These are phyloP conservation scores for Geococcyx californianus DNA, from an alignment of 2,113 vertebrate genomes.

Conservation along the genomic window DNA sequence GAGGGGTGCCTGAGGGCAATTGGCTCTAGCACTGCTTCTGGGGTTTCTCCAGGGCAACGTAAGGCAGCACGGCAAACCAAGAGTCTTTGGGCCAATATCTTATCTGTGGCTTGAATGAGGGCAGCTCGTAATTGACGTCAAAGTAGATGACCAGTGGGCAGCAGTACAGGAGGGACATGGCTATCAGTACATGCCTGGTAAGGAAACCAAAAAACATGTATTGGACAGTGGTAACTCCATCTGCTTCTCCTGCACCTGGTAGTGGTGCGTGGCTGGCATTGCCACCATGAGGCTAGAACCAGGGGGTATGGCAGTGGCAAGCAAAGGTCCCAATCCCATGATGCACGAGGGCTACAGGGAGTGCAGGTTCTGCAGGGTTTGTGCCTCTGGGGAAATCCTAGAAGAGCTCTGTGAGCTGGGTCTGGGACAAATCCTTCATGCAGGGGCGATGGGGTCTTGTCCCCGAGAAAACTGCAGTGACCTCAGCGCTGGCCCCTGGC, in stretches of 20 bases:
- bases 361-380: background rate
- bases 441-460: background rate
- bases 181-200: conserved; percentile 91
- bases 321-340: background rate
- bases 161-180: conserved; percentile 82
- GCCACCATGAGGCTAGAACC: background rate
- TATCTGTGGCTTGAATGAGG: conserved; percentile 79
- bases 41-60: conserved; percentile 70
- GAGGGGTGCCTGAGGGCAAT: background rate
- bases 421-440: accelerated
- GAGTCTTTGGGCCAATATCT: conserved; percentile 88
- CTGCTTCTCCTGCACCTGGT: background rate
- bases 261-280: background rate
- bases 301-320: background rate
- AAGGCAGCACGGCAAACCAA: conserved; percentile 84
- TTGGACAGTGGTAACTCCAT: background rate
- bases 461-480: no score
- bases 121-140: conserved; percentile 82
- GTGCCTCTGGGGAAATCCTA: background rate
- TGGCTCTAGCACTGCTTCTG: conserved; percentile 77
- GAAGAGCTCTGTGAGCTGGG: background rate
- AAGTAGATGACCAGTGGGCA: conserved; percentile 84
- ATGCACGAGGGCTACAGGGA: accelerated
- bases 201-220: background rate
- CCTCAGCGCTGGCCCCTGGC: no score